phyloP scores from a whole-genome alignment of 1,140 invertebrate genomes.

The Diprion similis region DNA sequence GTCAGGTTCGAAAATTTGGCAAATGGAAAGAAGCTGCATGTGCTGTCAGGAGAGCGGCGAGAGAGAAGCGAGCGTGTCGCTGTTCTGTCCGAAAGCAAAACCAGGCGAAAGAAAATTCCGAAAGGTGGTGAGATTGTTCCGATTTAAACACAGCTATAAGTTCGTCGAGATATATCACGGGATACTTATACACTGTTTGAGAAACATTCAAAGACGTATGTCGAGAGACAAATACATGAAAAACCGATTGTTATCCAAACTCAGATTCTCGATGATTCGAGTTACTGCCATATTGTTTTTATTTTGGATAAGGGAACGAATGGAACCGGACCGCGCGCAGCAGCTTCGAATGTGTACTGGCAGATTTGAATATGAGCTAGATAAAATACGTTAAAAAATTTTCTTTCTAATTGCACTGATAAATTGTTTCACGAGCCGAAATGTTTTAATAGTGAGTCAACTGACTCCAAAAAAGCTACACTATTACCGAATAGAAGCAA shows the following conservation, averaged over 20 bases:
- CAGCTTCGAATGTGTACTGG: conserved; percentile 20
- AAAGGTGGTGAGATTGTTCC: conserved; percentile 66
- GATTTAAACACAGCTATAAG: no score
- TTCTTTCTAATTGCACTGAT: no score
- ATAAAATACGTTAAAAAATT: background rate
- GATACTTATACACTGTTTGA: no score
- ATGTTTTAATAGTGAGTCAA: conserved; percentile 12
- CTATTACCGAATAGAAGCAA: background rate
- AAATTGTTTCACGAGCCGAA: background rate
- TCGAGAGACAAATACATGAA: background rate
- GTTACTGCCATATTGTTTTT: conserved; percentile 45
- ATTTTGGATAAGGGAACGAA: conserved; percentile 15
- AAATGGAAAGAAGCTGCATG: conserved; percentile 94
- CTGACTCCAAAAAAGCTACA: background rate
- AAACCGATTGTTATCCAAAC: background rate
- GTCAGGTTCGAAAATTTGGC: conserved; percentile 95
- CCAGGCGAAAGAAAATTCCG: conserved; percentile 84
- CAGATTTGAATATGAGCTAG: no score
- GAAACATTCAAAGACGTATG: background rate
- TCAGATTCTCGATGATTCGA: background rate
- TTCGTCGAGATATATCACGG: no score
- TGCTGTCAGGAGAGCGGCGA: conserved; percentile 94
- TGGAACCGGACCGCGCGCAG: conserved; percentile 24
- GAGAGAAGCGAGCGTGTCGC: conserved; percentile 84
- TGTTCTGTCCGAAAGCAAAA: conserved; percentile 89